Evolutionary conservation across 2,797 vertebrate genomes (phyloP).

Genomic region (Delichon dasypus): DNA sequence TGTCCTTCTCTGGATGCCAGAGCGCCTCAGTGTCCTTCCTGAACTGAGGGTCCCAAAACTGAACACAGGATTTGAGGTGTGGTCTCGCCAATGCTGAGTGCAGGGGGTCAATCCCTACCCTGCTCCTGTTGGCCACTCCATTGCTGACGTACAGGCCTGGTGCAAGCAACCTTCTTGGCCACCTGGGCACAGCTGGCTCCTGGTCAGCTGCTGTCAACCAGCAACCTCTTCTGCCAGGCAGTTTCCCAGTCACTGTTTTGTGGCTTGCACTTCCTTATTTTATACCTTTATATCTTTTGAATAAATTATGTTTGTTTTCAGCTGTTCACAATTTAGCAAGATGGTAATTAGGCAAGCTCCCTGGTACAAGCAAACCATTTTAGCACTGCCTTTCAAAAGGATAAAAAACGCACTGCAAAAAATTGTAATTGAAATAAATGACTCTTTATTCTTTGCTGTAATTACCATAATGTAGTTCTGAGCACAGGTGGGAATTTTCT

Average conservation of each 20-base stretch:
- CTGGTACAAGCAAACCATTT: not conserved
- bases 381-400: slow-evolving; percentile 1
- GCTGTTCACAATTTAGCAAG: not conserved
- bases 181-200: not conserved
- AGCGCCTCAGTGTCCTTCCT: not conserved
- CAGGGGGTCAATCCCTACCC: not conserved
- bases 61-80: fast-evolving
- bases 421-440: slow-evolving; percentile 39
- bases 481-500: slow-evolving; percentile 13
- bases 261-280: not conserved
- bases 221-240: not conserved
- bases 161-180: not conserved
- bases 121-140: not conserved
- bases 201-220: fast-evolving
- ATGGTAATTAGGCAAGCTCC: not conserved
- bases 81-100: fast-evolving
- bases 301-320: not conserved
- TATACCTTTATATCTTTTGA: not conserved
- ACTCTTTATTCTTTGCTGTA: slow-evolving; percentile 28
- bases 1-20: not conserved
- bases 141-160: not conserved
- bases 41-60: fast-evolving
- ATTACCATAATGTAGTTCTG: slow-evolving; percentile 39
- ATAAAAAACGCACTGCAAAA: slow-evolving; percentile 24
- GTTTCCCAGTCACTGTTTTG: not conserved